Evolutionary conservation across 2,888 invertebrate species (phyloP), one percentile per base, ranked within the genome.

Genomic region (Eristalis intricaria): DNA sequence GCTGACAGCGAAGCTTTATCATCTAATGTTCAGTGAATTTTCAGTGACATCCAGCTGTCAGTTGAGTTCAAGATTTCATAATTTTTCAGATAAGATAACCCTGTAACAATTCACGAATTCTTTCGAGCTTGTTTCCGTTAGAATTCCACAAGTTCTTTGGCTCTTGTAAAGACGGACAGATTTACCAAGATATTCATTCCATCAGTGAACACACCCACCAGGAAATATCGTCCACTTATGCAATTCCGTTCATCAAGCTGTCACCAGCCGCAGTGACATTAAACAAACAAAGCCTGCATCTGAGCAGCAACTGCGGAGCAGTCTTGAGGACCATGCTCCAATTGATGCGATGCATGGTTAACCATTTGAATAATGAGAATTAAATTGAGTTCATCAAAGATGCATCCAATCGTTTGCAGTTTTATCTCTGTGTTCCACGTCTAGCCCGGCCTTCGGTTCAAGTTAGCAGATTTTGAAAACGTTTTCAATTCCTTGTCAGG

Each of bases 371-470:
- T 65, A 38, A 65, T 65, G 64, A 19, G 19, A 38, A 65, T 32
- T 65, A 65, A 65, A 65, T 65, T 65, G 22, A 29, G 11, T 35
- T 65, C 63, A 65, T 38, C 23, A 60, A 10, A 26, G 60, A 26
- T 60, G 26, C 60, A 26, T 60, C 5, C 60, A 60, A 15, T 60
- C 26, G 26, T 26, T 60, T 50, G 50, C 50, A n/a, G 15, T 50
- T 11, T 50, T 22, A 4, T 43, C 15, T 8, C 2, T n/a, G 8
- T 19, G 0, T n/a, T n/a, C 8, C 50, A 19, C 19, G 50, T 5
- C 19, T 50, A 50, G 50, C 50, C 8, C 8, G 50, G n/a, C 19
- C 26, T 15, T 60, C 58, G 11, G 60, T 26, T 26, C 15, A 13
- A 60, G 60, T 60, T 60, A 60, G 19, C 26, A 26, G 8, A 26